These are phyloP conservation scores for Anguilla marmorata DNA, from an alignment of 2,797 vertebrate genomes.

Conservation along the genomic window DNA sequence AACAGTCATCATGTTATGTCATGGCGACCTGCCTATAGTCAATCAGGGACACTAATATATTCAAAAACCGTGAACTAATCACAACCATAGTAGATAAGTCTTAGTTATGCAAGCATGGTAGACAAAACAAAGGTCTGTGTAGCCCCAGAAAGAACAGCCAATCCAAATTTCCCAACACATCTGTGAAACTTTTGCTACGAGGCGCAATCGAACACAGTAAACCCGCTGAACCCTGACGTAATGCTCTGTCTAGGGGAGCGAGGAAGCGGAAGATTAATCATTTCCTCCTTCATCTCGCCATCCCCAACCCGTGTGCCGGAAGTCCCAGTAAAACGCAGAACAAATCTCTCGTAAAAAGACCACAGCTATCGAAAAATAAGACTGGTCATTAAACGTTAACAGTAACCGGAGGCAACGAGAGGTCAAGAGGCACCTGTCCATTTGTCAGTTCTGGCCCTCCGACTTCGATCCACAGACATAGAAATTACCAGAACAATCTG, in stretches of 20 bases:
- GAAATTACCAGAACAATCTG: neutral
- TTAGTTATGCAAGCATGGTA: neutral
- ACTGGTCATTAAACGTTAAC: neutral
- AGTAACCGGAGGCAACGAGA: neutral
- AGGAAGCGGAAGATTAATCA: constrained; percentile 5
- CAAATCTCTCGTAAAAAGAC: neutral
- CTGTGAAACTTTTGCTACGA: neutral
- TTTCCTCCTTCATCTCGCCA: neutral
- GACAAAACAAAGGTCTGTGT: neutral
- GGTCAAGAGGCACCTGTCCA: neutral
- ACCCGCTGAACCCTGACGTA: neutral
- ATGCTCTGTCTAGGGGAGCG: neutral
- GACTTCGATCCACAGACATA: neutral
- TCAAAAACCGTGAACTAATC: neutral
- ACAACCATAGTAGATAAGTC: neutral
- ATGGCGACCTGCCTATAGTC: neutral
- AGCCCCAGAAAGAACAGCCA: neutral
- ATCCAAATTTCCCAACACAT: neutral
- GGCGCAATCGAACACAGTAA: neutral
- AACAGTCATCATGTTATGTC: neutral
- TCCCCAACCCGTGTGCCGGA: neutral
- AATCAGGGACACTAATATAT: neutral
- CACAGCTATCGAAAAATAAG: neutral
- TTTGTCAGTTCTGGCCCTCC: neutral
- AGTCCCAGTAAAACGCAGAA: neutral